phyloP scores from a whole-genome alignment of 2,888 invertebrate genomes.

The Perdita meconis region DNA sequence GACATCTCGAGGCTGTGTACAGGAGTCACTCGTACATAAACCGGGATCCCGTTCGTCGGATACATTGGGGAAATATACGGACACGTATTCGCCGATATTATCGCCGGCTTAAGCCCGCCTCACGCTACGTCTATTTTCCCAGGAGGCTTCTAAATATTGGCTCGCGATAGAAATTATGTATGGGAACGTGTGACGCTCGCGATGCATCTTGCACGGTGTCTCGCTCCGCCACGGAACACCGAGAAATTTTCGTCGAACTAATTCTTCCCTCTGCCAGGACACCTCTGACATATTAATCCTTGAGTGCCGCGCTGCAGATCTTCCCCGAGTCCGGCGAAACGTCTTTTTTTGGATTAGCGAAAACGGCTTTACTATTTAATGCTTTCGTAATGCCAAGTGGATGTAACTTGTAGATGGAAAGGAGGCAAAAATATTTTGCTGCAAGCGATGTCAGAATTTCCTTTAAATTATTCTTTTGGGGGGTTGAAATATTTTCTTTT shows the following conservation, averaged over 20 bases:
- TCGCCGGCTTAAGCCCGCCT: slow-evolving; percentile 55
- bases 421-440: too few species aligned
- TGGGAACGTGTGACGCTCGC: neutral
- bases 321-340: too few species aligned
- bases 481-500: too few species aligned
- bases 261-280: neutral
- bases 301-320: too few species aligned
- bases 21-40: slow-evolving; percentile 59
- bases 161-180: slow-evolving; percentile 34
- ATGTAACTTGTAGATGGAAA: too few species aligned
- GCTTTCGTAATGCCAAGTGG: too few species aligned
- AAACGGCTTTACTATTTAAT: too few species aligned
- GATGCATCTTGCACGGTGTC: slow-evolving; percentile 1
- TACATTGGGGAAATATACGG: slow-evolving; percentile 62
- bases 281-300: slow-evolving; percentile 6
- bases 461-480: too few species aligned
- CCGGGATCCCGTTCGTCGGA: slow-evolving; percentile 72
- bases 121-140: slow-evolving; percentile 35
- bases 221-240: neutral
- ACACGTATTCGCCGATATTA: slow-evolving; percentile 61
- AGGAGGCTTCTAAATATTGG: slow-evolving; percentile 31
- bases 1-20: slow-evolving; percentile 52
- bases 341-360: too few species aligned
- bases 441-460: too few species aligned
- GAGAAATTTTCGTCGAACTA: neutral